Conservation (phyloP, 2,113 vertebrate species). For the Gavialis gangeticus region DNA sequence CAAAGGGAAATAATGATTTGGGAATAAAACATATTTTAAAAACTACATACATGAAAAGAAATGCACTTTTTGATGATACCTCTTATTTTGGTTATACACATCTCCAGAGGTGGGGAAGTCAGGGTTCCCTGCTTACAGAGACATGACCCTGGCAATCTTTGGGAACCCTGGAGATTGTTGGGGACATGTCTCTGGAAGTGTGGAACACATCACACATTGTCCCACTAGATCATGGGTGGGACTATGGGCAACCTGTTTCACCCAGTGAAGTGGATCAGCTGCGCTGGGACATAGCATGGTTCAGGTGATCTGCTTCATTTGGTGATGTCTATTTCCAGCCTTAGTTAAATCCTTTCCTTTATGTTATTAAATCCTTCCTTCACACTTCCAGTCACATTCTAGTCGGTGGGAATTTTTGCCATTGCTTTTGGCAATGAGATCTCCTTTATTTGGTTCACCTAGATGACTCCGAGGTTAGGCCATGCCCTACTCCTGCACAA, state of each 20-base stretch:
- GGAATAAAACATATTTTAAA: background rate
- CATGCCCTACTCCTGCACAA: background rate
- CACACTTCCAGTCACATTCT: background rate
- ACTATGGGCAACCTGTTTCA: no score
- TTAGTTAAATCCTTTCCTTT: no score
- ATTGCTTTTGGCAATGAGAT: background rate
- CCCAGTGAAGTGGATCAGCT: no score
- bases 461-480: background rate
- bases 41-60: background rate
- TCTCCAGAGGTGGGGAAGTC: background rate
- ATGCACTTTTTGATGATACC: background rate
- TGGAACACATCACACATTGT: no score
- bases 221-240: no score
- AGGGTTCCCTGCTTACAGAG: background rate
- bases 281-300: no score
- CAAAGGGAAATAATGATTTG: background rate
- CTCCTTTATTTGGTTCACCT: background rate
- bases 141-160: background rate
- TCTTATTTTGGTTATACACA: no score
- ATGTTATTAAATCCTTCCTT: no score
- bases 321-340: no score
- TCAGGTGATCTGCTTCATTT: no score
- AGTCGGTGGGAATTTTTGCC: background rate
- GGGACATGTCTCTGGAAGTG: background rate
- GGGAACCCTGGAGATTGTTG: background rate